Evolutionary conservation across 2,888 invertebrate species (phyloP), one percentile per base, ranked within the genome.

Genomic region (Spilosoma lubricipeda): DNA sequence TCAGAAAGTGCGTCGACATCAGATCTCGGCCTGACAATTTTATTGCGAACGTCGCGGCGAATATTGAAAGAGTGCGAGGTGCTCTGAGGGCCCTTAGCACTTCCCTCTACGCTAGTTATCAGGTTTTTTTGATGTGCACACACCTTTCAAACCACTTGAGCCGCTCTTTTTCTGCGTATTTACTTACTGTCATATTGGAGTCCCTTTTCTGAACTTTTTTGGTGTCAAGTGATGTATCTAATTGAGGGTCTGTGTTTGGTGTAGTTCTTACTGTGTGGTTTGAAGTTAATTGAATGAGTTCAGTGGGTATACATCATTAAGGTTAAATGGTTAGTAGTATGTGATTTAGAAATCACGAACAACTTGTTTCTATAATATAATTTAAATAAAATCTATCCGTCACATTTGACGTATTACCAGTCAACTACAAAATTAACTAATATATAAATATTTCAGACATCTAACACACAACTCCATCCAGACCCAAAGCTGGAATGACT

Each of bases 41-140:
- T 94, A 94, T 94, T 94, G 92, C 93, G 85, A 90, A 87, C 90
- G 88, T 86, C 84, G 81, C 48, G 77, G 78, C 81, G 89, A 89
- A 89, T 90, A 93, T 94, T 94, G 92, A 90, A 89, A 87, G 88
- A 82, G 75, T 86, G 89, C 86, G 84, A 95, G 93, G 77, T 88
- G 73, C 72, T 76, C 74, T 84, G 66, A 75, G 67, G 72, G 76
- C 91, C 85, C 94, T 94, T 89, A 86, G 80, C 91, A 89, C 90
- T 88, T 92, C 92, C 92, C 92, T 93, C 85, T 71, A 90, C 93
- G 93, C 93, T 94, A 95, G 94, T 95, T 95, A 95, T 93, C 92
- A 91, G 92, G 90, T 91, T 92, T 93, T 90, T 93, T 90, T 93
- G 93, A 93, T 92, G 90, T 90, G 91, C 89, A 90, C 89, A 89